phyloP scores from a whole-genome alignment of 2,888 invertebrate genomes.

The Ommatoiulus sabulosus region DNA sequence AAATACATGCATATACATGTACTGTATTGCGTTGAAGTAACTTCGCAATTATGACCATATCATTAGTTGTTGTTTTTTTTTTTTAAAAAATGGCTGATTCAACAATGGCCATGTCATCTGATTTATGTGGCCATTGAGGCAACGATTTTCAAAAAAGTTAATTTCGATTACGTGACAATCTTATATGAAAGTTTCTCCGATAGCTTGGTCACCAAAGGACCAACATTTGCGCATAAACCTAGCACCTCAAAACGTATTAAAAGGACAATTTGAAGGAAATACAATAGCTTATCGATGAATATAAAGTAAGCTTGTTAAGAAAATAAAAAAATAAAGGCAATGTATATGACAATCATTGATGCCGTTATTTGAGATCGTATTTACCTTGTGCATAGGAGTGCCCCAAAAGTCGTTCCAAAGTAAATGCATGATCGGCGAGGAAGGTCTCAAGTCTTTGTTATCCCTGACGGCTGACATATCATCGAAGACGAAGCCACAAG shows the following conservation, averaged over 20 bases:
- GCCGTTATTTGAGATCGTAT: not conserved
- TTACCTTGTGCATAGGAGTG: conserved; percentile 95
- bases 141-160: not conserved
- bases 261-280: not conserved
- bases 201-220: not conserved
- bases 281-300: too few species aligned
- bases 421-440: conserved; percentile 88
- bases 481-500: conserved; percentile 96
- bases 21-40: not conserved
- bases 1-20: too few species aligned
- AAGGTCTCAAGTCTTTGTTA: conserved; percentile 92
- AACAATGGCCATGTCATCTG: not conserved
- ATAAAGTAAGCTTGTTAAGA: not conserved
- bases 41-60: not conserved
- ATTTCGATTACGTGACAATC: not conserved
- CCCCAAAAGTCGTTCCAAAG: conserved; percentile 99
- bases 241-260: not conserved
- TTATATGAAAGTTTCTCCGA: not conserved
- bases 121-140: conserved; percentile 29
- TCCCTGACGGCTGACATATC: conserved; percentile 98
- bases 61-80: not conserved
- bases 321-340: not conserved
- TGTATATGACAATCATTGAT: not conserved
- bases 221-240: not conserved
- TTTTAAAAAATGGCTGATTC: conserved; percentile 9